Evolutionary conservation across 2,113 vertebrate species (phyloP), one percentile per base, ranked within the genome.

Genomic region (Syngnathoides biaculeatus): DNA sequence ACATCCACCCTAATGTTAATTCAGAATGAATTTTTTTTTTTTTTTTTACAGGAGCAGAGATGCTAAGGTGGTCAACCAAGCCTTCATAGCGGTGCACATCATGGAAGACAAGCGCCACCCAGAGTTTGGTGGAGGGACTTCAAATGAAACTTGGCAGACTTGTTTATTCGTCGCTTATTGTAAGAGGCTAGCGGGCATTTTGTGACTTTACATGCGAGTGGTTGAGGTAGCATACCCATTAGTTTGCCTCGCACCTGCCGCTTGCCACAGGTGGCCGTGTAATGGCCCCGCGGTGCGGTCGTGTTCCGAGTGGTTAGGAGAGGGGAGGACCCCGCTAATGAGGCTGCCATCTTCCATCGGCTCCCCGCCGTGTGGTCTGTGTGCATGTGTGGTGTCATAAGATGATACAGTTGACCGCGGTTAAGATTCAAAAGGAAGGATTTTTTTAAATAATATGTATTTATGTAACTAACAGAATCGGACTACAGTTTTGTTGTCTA

Each of bases 61-160:
- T 7, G 35, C 26, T 40, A 79, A 67, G 45, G 68, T 38, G 62
- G 65, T 14, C 56, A 77, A 79, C 17, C 80, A 75, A 69, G 68
- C 26, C 75, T 77, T 73, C 78, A 64, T 75, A 81, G 71, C 69
- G 57, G 68, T 56, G 52, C 63, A 56, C 79, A 83, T 87, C 71
- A 72, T 90, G 83, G 88, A 81, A 83, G 77, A 73, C 69, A 90
- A 74, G 71, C 71, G 63, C 90, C 92, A 87, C 79, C 87, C 80
- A 83, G 91, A 92, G 91, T 74, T 57, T 0, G 27, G 27, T 40
- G 40, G 8, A 1, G 65, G 79, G 69, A 90, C 39, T 79, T 63
- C 84, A 81, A 4, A 63, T 4, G 48, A 58, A 58, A 42, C 9
- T 2, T 3, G 53, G 24, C 24, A 55, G 12, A 26, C 52, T 53